Conservation (phyloP, 2,113 vertebrate genomes). For the Casuarius casuarius region DNA sequence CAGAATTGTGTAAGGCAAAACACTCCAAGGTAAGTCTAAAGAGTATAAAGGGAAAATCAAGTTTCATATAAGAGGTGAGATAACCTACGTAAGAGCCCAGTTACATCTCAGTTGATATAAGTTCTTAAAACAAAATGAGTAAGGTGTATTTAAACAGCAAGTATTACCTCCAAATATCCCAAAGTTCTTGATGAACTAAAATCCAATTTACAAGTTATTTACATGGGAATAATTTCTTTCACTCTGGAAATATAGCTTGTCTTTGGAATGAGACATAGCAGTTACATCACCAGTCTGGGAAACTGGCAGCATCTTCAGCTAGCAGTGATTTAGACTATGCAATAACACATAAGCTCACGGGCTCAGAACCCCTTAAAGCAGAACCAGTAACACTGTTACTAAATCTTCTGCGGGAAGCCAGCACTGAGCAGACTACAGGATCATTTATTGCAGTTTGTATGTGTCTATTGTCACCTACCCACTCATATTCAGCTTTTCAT, state of each 20-base stretch:
- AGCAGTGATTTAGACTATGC: background rate
- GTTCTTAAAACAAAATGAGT: background rate
- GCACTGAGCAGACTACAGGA: background rate
- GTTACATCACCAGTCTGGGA: background rate
- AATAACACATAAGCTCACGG: background rate
- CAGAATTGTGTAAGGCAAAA: background rate
- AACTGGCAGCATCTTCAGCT: background rate
- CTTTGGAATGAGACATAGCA: background rate
- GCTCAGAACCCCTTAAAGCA: background rate
- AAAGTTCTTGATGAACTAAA: background rate
- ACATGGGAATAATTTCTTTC: background rate
- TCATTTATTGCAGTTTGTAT: background rate
- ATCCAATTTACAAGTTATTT: background rate
- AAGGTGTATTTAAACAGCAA: background rate
- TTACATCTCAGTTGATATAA: background rate
- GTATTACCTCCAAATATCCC: background rate
- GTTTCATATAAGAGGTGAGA: background rate
- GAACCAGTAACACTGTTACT: background rate
- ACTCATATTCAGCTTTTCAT: background rate
- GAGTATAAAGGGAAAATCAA: background rate
- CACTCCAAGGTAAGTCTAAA: background rate
- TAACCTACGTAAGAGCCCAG: background rate
- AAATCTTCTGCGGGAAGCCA: background rate
- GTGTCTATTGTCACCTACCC: background rate
- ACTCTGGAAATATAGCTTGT: background rate